Percentiles rank a stretch among this genome's conserved stretches.
phyloP scores from a whole-genome alignment of 2,113 vertebrate genomes.

The Thunnus thynnus region DNA sequence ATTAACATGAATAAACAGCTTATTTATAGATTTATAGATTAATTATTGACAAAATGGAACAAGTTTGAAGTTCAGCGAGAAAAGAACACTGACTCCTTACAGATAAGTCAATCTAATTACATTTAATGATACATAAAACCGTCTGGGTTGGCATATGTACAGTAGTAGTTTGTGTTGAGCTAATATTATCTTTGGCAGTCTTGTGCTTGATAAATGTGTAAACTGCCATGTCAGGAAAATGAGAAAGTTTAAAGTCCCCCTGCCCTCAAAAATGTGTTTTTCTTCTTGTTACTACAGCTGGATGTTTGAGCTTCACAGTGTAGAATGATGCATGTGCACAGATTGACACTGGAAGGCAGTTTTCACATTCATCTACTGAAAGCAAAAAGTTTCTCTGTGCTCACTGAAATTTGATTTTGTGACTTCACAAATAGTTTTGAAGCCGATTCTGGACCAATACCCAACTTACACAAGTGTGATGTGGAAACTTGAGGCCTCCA shows the following conservation, averaged over 20 bases:
- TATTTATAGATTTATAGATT: background rate
- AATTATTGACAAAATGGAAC: slow-evolving; percentile 20
- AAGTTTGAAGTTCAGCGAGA: slow-evolving; percentile 3
- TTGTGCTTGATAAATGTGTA: slow-evolving; percentile 68
- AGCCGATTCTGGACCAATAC: too few species aligned
- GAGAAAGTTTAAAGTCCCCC: slow-evolving; percentile 1
- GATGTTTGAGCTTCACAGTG: too few species aligned
- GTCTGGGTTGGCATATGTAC: background rate
- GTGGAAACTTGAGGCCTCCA: too few species aligned
- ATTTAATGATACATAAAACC: background rate
- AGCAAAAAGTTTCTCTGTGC: too few species aligned
- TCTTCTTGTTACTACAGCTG: too few species aligned
- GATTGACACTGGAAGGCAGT: too few species aligned
- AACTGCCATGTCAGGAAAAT: slow-evolving; percentile 64
- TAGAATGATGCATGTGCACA: too few species aligned
- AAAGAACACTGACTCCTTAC: background rate
- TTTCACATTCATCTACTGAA: too few species aligned
- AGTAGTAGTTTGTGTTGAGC: background rate
- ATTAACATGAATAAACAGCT: background rate
- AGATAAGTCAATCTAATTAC: slow-evolving; percentile 18
- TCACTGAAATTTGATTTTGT: too few species aligned
- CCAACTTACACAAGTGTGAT: too few species aligned
- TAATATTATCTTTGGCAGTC: slow-evolving; percentile 30
- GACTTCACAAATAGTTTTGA: too few species aligned
- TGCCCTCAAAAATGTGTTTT: too few species aligned